Percentiles rank a stretch among this genome's conserved stretches.
phyloP scores from a whole-genome alignment of 2,113 vertebrate species.

The Nerophis lumbriciformis region DNA sequence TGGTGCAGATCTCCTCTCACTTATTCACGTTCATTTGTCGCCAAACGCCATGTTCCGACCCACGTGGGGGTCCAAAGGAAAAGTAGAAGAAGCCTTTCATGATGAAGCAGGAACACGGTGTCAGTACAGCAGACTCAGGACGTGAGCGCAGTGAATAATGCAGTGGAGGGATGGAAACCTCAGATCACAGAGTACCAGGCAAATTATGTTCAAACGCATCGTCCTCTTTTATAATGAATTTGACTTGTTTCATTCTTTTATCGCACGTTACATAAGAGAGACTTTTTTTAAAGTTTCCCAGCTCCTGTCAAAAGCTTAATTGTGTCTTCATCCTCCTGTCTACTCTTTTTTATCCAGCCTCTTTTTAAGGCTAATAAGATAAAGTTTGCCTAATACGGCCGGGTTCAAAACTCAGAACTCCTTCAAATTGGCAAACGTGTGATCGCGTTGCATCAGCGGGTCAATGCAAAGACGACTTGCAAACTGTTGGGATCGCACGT shows the following conservation, averaged over 20 bases:
- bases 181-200: slow-evolving; percentile 16
- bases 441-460: not conserved
- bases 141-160: slow-evolving; percentile 33
- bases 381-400: not conserved
- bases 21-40: slow-evolving; percentile 4
- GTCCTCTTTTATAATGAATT: slow-evolving; percentile 14
- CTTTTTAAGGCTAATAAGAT: not conserved
- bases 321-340: not conserved
- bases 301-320: slow-evolving; percentile 5
- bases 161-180: slow-evolving; percentile 20
- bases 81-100: slow-evolving; percentile 7
- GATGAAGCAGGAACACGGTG: slow-evolving; percentile 12
- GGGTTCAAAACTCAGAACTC: not conserved
- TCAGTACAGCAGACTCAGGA: slow-evolving; percentile 12
- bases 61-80: not conserved
- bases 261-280: slow-evolving; percentile 13
- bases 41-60: not conserved
- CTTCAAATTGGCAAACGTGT: not conserved
- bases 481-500: not conserved
- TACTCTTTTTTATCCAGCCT: not conserved
- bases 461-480: not conserved
- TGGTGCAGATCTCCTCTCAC: slow-evolving; percentile 4
- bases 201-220: slow-evolving; percentile 17
- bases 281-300: slow-evolving; percentile 1
- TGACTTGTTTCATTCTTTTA: not conserved